Conservation (phyloP, 2,888 invertebrate species). For the Catocala nupta region DNA sequence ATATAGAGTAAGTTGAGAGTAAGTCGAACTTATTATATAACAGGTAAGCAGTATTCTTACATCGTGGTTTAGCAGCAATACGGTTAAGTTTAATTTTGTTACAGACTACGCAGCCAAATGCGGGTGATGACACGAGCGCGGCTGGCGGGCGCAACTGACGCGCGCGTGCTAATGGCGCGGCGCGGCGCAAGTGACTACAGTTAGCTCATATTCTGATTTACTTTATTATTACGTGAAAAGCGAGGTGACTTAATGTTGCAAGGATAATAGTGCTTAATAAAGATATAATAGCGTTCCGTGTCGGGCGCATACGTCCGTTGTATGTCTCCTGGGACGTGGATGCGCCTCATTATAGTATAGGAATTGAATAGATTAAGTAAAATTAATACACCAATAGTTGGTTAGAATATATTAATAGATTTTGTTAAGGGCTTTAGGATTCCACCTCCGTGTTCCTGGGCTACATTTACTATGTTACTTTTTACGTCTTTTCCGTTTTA, state of each 20-base stretch:
- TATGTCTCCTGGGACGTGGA: slow-evolving; percentile 43
- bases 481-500: slow-evolving; percentile 53
- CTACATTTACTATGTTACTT: slow-evolving; percentile 60
- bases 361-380: slow-evolving; percentile 86
- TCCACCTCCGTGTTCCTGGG: slow-evolving; percentile 78
- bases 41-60: too few relatives aligned
- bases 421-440: slow-evolving; percentile 79
- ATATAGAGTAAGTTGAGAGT: too few relatives aligned
- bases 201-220: slow-evolving; percentile 50
- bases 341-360: slow-evolving; percentile 78
- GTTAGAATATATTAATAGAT: slow-evolving; percentile 68
- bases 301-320: slow-evolving; percentile 36
- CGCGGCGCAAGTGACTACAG: slow-evolving; percentile 31
- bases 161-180: slow-evolving; percentile 22
- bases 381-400: slow-evolving; percentile 81
- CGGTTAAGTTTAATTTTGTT: slow-evolving; percentile 41
- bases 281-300: slow-evolving; percentile 52
- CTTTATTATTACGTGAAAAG: slow-evolving; percentile 50
- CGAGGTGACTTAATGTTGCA: slow-evolving; percentile 63
- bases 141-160: slow-evolving; percentile 50
- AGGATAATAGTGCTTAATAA: slow-evolving; percentile 62
- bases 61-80: slow-evolving; percentile 16
- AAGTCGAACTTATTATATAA: too few relatives aligned
- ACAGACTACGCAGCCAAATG: slow-evolving; percentile 52
- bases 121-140: slow-evolving; percentile 41